Evolutionary conservation across 2,113 vertebrate genomes (phyloP), one percentile per base, ranked within the genome.

Genomic region (Ivindomyrus marchei): DNA sequence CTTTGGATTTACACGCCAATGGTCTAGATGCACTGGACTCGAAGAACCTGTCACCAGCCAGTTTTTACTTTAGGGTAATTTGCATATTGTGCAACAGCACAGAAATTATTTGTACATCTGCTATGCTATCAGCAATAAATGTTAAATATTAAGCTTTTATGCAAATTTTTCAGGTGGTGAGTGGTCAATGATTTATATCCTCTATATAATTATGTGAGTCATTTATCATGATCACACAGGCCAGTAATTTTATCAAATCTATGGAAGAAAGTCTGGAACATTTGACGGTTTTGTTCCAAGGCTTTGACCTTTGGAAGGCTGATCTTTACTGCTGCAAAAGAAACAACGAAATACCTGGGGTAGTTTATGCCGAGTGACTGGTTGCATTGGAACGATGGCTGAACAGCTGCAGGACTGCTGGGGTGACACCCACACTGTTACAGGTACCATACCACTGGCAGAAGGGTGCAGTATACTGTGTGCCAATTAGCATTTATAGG

Each of bases 111-210:
- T 93, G 89, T 91, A 89, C 93, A 94, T 90, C 94, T 94, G 92
- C 80, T 0, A 10, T 70, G 50, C 92, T 95, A 95, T 94, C 95
- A 93, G 93, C 3, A 46, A 89, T 31, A 27, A 62, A 91, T 91
- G 95, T 96, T 95, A 94, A 95, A 92, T 89, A 95, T 96, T 96
- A 95, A 92, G 94, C 85, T 74, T 10, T 85, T 92, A 96, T 96
- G 96, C 95, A 96, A 96, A 96, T 96, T 3, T 92, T 87, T 21
- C 90, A 47, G 24, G 83, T 7, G 45, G 56, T 10, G 13, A 56
- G 58, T 85, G 42, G 17, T 90, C 84, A 92, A 90, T 92, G 80
- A 90, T 91, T 90, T 62, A 89, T 52, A 27, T 85, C 85, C 31
- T 5, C 11, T 62, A 49, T n/a, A 21, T n/a, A 31, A 66, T 88